These are phyloP conservation scores for Leptobrachium leishanense DNA, from an alignment of 2,113 vertebrate species.

Conservation along the genomic window DNA sequence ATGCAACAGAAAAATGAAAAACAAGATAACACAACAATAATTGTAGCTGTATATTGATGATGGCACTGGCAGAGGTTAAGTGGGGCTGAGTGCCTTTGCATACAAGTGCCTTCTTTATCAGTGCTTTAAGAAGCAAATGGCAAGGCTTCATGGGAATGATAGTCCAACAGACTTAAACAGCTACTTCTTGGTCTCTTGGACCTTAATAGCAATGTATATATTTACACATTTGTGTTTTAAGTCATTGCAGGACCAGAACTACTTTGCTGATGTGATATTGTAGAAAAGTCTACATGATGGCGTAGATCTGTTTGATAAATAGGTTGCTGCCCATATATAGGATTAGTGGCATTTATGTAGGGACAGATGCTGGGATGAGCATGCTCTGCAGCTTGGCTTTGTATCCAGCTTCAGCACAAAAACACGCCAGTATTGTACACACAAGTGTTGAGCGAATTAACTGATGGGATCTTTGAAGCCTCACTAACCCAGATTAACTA, in stretches of 20 bases:
- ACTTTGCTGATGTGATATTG: too few relatives aligned
- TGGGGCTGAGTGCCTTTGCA: too few relatives aligned
- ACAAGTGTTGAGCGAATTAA: conserved; percentile 66
- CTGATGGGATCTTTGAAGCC: conserved; percentile 71
- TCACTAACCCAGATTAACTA: conserved; percentile 72
- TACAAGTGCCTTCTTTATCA: too few relatives aligned
- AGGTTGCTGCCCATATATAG: conserved; percentile 1
- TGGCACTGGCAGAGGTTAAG: too few relatives aligned
- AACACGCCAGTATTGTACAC: conserved; percentile 65
- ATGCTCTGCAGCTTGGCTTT: conserved; percentile 63
- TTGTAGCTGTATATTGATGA: too few relatives aligned
- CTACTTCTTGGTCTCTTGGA: too few relatives aligned
- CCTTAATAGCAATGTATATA: too few relatives aligned
- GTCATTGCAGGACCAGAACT: too few relatives aligned
- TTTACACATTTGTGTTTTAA: too few relatives aligned
- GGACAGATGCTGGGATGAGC: conserved; percentile 40
- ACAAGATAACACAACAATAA: too few relatives aligned
- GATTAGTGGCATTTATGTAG: background rate
- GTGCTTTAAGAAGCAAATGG: background rate
- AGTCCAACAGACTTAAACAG: background rate
- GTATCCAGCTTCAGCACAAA: conserved; percentile 67
- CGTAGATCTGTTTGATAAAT: background rate
- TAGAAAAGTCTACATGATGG: background rate
- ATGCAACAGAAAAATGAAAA: too few relatives aligned
- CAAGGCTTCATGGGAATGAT: background rate